These are phyloP conservation scores for Psittacus erithacus DNA, from an alignment of 2,113 vertebrate species.

Conservation along the genomic window DNA sequence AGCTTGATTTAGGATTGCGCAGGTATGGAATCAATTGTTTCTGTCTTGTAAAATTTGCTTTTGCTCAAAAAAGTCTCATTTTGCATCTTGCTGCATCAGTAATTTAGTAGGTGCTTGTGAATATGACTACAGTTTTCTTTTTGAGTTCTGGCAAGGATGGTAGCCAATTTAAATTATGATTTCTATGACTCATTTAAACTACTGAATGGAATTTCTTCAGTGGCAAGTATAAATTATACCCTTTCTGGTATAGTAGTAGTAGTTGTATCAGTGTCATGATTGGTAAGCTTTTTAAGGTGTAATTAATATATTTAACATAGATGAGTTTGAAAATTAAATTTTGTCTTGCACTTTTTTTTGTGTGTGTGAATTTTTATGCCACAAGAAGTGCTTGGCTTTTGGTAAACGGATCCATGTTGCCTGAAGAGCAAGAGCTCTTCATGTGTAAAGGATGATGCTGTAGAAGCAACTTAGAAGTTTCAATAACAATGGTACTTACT, in stretches of 20 bases:
- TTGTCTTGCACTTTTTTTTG: background rate
- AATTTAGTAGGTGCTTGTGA: background rate
- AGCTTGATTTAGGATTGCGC: constrained; percentile 80
- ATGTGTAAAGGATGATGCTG: background rate
- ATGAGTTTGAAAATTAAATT: background rate
- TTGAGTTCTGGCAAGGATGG: background rate
- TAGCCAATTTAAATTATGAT: background rate
- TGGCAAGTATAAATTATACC: background rate
- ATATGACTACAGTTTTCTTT: background rate
- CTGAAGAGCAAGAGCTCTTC: background rate
- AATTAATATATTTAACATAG: background rate
- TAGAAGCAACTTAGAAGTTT: background rate
- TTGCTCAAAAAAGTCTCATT: background rate
- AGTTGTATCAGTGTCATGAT: background rate
- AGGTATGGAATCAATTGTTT: constrained; percentile 77
- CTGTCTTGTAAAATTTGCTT: background rate
- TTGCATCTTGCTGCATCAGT: background rate
- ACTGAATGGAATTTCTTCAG: background rate
- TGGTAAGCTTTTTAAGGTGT: background rate
- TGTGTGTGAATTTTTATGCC: background rate
- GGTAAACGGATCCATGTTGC: background rate
- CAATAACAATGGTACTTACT: background rate
- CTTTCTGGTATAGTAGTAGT: background rate
- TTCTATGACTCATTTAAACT: background rate
- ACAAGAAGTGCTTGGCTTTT: background rate